These are phyloP conservation scores for Cololabis saira DNA, from an alignment of 2,113 vertebrate genomes.

Conservation along the genomic window DNA sequence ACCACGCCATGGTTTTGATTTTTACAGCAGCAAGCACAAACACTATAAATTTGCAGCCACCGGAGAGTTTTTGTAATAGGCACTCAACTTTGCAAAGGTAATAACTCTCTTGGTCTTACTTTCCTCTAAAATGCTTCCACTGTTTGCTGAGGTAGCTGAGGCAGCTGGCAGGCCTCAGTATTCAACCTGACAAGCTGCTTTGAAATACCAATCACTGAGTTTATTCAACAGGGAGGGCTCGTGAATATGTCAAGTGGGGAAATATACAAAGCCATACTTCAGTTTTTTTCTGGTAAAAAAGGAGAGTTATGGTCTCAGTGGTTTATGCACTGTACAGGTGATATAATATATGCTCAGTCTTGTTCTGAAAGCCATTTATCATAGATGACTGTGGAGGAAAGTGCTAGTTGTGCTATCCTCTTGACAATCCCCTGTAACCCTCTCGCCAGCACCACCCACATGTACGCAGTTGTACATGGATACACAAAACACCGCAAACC, in stretches of 20 bases:
- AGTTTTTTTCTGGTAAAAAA: conserved; percentile 87
- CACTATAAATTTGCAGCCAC: conserved; percentile 95
- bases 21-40: conserved; percentile 96
- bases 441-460: conserved; percentile 39
- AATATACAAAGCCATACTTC: conserved; percentile 95
- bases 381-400: conserved; percentile 86
- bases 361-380: conserved; percentile 91
- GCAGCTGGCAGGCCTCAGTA: conserved; percentile 91
- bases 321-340: conserved; percentile 95
- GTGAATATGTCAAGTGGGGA: conserved; percentile 94
- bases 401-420: conserved; percentile 48
- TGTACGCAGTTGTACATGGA: conserved; percentile 28
- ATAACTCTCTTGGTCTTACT: conserved; percentile 77
- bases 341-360: conserved; percentile 95
- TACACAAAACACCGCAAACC: conserved; percentile 24
- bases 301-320: conserved; percentile 93
- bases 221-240: conserved; percentile 96
- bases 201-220: conserved; percentile 98
- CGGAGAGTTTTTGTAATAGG: conserved; percentile 91
- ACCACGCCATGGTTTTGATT: conserved; percentile 93
- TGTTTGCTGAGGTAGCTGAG: conserved; percentile 74
- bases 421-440: conserved; percentile 44
- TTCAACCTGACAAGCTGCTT: conserved; percentile 92
- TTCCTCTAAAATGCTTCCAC: conserved; percentile 53
- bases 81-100: conserved; percentile 85